Evolutionary conservation across 2,888 invertebrate genomes (phyloP), one percentile per base, ranked within the genome.

Genomic region (Halictus quadricinctus): DNA sequence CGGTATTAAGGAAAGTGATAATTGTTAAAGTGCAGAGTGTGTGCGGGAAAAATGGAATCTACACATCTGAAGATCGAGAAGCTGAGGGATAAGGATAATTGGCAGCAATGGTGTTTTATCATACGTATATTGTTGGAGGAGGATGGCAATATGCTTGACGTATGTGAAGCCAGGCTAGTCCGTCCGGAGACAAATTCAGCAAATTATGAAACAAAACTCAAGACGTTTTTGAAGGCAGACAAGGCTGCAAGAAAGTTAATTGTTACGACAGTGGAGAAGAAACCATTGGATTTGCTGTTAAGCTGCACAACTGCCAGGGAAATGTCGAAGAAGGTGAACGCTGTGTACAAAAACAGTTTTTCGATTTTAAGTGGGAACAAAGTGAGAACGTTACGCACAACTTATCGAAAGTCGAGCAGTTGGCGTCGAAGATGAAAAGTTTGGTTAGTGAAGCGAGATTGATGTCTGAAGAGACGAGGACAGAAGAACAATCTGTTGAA

Each of bases 381-480:
- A 64, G 25, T 1, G 25, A 64, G 60, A 25, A 25, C 25, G 60
- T 64, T 5, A 25, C 60, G 0, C 60, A 64, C 15, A 64, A 64
- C 1, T 18, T 29, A 15, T 64, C 29, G 6, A 64, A 64, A 29
- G 29, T 64, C 29, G 29, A 66, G 64, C 64, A 64, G 29, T 15
- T 25, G 64, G 29, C 25, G 15, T 29, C 29, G 0, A 64, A 64
- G 29, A 64, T 64, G 64, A 64, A 64, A 15, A 64, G 15, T 73
- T 48, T 76, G n/a, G 69, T 41, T 2, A 36, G 66, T 6, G 41
- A 48, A 76, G 66, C 66, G 48, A 25, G 48, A 15, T 48, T 76
- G 2, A 76, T 66, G 48, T 36, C 36, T 13, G 66, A 76, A 64
- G 76, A 76, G n/a, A 36, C 50, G 13, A 76, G 76, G 15, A 41